phyloP scores from a whole-genome alignment of 2,113 vertebrate genomes.

The Coreoperca whiteheadi region DNA sequence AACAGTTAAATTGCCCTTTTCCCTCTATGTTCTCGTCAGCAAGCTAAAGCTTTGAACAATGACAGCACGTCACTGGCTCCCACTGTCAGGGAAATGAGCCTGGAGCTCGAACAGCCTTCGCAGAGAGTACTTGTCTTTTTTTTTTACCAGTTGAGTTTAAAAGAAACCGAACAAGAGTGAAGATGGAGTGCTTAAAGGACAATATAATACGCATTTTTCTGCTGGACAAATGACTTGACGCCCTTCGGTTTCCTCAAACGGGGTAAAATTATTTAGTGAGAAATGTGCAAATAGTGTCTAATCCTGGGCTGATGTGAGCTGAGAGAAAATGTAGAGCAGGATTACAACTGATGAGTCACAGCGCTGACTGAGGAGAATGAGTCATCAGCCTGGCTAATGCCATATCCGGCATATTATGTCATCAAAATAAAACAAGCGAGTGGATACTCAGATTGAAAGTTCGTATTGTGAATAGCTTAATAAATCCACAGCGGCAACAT shows the following conservation, averaged over 20 bases:
- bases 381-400: not conserved
- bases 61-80: not conserved
- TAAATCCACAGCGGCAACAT: slow-evolving; percentile 5
- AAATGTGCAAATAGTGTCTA: not conserved
- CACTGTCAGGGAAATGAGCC: not conserved
- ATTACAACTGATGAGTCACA: slow-evolving; percentile 43
- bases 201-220: not conserved
- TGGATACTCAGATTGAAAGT: not conserved
- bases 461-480: slow-evolving; percentile 7
- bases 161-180: no score
- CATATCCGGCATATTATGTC: not conserved
- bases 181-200: no score
- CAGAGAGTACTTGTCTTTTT: no score
- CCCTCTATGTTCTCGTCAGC: not conserved
- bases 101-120: not conserved
- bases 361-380: not conserved
- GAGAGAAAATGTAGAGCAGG: not conserved
- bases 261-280: not conserved
- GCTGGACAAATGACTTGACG: not conserved
- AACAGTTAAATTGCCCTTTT: no score
- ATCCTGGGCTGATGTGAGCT: not conserved
- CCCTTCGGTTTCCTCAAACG: not conserved
- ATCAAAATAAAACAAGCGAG: not conserved
- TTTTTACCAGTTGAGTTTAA: no score
- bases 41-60: not conserved